These are phyloP conservation scores for Ichneumon xanthorius DNA, from an alignment of 2,888 invertebrate genomes.

Conservation along the genomic window DNA sequence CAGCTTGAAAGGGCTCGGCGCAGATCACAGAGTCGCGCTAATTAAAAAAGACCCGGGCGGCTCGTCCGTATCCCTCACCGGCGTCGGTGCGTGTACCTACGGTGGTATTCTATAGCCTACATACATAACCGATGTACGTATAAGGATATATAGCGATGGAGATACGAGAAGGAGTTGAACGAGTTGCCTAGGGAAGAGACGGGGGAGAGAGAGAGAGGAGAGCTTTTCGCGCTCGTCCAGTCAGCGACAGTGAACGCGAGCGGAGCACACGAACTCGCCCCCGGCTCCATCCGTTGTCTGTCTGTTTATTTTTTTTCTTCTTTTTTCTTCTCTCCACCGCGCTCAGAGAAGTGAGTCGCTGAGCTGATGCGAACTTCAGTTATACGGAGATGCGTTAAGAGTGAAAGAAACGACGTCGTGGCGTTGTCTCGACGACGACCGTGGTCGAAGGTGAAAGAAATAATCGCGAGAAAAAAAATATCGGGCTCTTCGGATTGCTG, in stretches of 20 bases:
- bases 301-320: constrained; percentile 19
- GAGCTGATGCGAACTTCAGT: constrained; percentile 16
- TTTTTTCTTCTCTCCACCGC: background rate
- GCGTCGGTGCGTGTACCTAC: constrained; percentile 4
- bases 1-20: constrained; percentile 67
- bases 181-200: constrained; percentile 27
- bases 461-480: background rate
- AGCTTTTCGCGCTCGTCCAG: constrained; percentile 32
- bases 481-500: background rate
- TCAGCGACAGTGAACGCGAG: constrained; percentile 10
- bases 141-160: constrained; percentile 32
- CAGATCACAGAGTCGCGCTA: constrained; percentile 69
- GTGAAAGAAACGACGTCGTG: constrained; percentile 11
- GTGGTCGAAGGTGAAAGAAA: constrained; percentile 6
- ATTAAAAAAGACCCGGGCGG: constrained; percentile 63
- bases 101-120: background rate
- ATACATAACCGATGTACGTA: constrained; percentile 8
- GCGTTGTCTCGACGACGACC: constrained; percentile 1
- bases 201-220: background rate
- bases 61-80: constrained; percentile 32
- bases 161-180: constrained; percentile 45
- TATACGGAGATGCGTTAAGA: constrained; percentile 8
- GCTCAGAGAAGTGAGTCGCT: constrained; percentile 8
- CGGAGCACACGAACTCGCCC: background rate
- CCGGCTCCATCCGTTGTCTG: constrained; percentile 19